Conservation (phyloP, 2,888 invertebrate genomes). For the Ophion ventricosus region DNA sequence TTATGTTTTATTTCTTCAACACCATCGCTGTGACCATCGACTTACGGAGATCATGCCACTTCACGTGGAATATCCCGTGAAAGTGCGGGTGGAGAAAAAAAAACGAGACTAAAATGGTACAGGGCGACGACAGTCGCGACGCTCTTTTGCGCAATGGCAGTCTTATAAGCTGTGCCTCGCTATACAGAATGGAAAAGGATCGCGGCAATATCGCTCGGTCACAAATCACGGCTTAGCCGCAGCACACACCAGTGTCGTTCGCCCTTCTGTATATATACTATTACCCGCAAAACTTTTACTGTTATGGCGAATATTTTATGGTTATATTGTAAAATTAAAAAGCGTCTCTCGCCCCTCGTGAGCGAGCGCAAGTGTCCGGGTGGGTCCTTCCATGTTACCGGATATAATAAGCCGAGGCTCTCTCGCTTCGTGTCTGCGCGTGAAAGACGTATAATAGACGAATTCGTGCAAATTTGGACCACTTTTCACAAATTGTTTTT, state of each 20-base stretch:
- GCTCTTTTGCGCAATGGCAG: conserved; percentile 16
- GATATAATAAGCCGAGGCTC: conserved; percentile 76
- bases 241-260: conserved; percentile 44
- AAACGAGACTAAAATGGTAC: conserved; percentile 18
- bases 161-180: conserved; percentile 23
- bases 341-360: conserved; percentile 72
- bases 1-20: no score
- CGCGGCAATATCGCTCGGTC: conserved; percentile 76
- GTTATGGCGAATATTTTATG: conserved; percentile 81
- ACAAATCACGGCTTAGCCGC: conserved; percentile 81
- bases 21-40: neutral
- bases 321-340: conserved; percentile 82
- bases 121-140: conserved; percentile 29
- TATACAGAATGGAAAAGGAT: conserved; percentile 57
- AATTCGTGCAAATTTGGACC: conserved; percentile 1
- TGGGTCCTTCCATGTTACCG: conserved; percentile 66
- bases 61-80: neutral
- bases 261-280: conserved; percentile 53
- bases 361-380: conserved; percentile 67
- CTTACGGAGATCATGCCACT: neutral
- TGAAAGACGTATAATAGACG: conserved; percentile 7
- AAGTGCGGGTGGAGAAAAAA: neutral
- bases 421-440: conserved; percentile 8
- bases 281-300: conserved; percentile 78
- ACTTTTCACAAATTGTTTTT: neutral